Percentiles rank a stretch among this genome's conserved stretches.
These are phyloP conservation scores for Verasper variegatus DNA, from an alignment of 2,113 vertebrate species.

Conservation along the genomic window DNA sequence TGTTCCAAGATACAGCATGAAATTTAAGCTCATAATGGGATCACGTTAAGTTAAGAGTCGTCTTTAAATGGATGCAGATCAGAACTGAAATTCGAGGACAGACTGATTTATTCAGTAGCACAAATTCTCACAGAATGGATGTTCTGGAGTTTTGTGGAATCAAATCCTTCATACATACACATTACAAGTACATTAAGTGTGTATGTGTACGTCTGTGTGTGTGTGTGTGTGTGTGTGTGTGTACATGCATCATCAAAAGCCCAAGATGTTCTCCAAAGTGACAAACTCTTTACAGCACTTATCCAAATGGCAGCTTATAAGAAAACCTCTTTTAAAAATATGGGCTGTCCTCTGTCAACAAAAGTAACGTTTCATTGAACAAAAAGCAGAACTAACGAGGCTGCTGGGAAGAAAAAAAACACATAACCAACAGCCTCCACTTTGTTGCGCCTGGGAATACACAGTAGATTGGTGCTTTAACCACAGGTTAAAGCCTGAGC, in stretches of 20 bases:
- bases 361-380: slow-evolving; percentile 33
- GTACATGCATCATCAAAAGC: slow-evolving; percentile 1
- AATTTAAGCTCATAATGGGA: slow-evolving; percentile 1
- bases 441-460: slow-evolving; percentile 12
- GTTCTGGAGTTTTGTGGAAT: slow-evolving; percentile 17
- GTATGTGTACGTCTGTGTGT: background rate
- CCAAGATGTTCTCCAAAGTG: slow-evolving; percentile 25
- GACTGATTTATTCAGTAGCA: slow-evolving; percentile 4
- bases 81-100: slow-evolving; percentile 14
- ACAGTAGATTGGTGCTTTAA: slow-evolving; percentile 36
- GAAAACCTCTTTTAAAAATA: slow-evolving; percentile 42
- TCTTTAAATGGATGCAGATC: slow-evolving; percentile 1
- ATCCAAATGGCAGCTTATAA: slow-evolving; percentile 34
- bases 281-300: slow-evolving; percentile 17
- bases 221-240: background rate
- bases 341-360: slow-evolving; percentile 29
- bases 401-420: slow-evolving; percentile 17
- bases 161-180: slow-evolving; percentile 9
- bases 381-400: slow-evolving; percentile 29
- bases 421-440: slow-evolving; percentile 26
- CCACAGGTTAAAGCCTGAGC: slow-evolving; percentile 38
- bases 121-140: background rate
- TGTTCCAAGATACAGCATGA: slow-evolving; percentile 6
- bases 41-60: background rate
- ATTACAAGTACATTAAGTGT: background rate